Evolutionary conservation across 2,888 invertebrate species (phyloP), one percentile per base, ranked within the genome.

Genomic region (Trichopria drosophilae): DNA sequence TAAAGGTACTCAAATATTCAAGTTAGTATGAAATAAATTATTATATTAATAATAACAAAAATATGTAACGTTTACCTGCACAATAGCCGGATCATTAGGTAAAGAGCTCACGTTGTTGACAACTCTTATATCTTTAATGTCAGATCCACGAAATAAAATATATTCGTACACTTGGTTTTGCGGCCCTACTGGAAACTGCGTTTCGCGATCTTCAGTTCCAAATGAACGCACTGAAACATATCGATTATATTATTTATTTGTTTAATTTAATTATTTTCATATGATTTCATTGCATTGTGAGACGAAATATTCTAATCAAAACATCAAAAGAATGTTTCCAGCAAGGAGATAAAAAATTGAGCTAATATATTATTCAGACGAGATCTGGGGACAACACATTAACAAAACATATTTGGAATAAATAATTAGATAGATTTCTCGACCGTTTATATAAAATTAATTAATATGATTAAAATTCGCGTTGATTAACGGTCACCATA

Each of bases 111-210:
- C 87, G 81, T 87, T 89, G 78, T 90, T 93, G 54, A 98, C 89
- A 41, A 99, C 95, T 76, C 95, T 85, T 70, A 99, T 93, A 77
- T 99, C 98, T 80, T 99, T 99, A 72, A 99, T 99, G 77, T 99
- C 99, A 60, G 93, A 88, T 36, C 98, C 98, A 63, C 97, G 85
- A 79, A 99, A 99, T 65, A 99, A 84, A 70, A 99, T 99, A 78
- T 96, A 99, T 75, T 99, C 98, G 77, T 97, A 99, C 46, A 98
- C 90, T 78, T 99, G 97, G 79, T 93, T 94, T 76, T 97, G 90
- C 15, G 96, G 93, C 43, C 96, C 92, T 48, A 99, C 95, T 55
- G 94, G 94, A 73, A 89, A 91, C 72, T 93, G 91, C 4, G 96
- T 92, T 67, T 95, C 94, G 37, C 99, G 84, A 74, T 98, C 96